Conservation (phyloP, 2,113 vertebrate species). For the Megaleporinus macrocephalus region DNA sequence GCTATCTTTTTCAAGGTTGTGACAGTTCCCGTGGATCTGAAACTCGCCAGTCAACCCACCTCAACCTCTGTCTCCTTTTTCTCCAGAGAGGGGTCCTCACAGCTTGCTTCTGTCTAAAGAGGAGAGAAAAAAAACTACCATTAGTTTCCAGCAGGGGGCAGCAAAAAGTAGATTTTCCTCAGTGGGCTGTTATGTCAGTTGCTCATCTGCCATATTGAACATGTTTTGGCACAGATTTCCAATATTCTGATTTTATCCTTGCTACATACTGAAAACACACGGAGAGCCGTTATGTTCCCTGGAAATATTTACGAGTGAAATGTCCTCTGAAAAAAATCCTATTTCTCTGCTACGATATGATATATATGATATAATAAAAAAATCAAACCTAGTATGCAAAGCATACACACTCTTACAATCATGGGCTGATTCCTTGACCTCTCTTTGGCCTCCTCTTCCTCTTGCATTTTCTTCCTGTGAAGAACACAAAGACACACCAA, state of each 20-base stretch:
- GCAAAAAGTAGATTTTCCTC: constrained; percentile 21
- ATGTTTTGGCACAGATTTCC: neutral
- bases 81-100: constrained; percentile 84
- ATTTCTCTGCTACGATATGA: neutral
- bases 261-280: neutral
- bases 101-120: constrained; percentile 77
- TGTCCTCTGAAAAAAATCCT: neutral
- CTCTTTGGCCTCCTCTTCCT: constrained; percentile 91
- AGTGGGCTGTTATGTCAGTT: neutral
- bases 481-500: constrained; percentile 41
- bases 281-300: neutral
- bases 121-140: neutral
- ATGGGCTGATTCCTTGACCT: constrained; percentile 82
- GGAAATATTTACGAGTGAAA: neutral
- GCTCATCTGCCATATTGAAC: neutral
- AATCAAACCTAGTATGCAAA: constrained; percentile 9
- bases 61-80: constrained; percentile 93
- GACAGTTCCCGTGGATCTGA: neutral
- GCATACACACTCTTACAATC: constrained; percentile 79
- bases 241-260: neutral
- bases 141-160: constrained; percentile 54
- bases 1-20: neutral
- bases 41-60: constrained; percentile 72
- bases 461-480: constrained; percentile 89
- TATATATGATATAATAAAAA: neutral